Evolutionary conservation across 2,888 invertebrate species (phyloP), one percentile per base, ranked within the genome.

Genomic region (Drosophila mimetica): DNA sequence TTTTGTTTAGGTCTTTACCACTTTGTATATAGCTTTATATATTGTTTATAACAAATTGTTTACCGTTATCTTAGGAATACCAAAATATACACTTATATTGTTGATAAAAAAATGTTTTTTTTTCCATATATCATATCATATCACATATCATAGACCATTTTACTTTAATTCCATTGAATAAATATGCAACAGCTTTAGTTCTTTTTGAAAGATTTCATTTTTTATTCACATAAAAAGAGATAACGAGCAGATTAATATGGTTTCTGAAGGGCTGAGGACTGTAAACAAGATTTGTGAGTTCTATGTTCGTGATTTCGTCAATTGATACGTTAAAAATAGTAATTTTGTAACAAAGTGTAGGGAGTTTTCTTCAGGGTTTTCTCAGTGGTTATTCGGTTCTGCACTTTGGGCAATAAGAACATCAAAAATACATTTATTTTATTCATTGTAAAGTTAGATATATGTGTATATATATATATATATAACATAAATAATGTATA

Each of bases 381-480:
- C 34, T 58, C 34, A 59, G 16, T 44, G 14, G 41, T 16, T 58
- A 61, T 5, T 18, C 46, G 46, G 46, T 18, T 61, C 36, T 66
- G 65, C 66, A 50, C 50, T 52, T 53, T 36, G 53, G 65, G 61
- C 73, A 79, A 76, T 76, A 74, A 66, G 59, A 65, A 77, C 78
- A 78, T 78, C 65, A 75, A 81, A 66, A 78, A 79, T 81, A 81
- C 81, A 81, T 80, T 69, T 41, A 69, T 25, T 63, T 44, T 65
- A 66, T 50, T 67, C 55, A 50, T 66, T 54, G 53, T 65, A 66
- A 65, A 66, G 41, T 52, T 52, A 46, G 32, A 64, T 64, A 44
- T 48, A 41, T 47, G 28, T 48, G 28, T 48, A 8, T 52, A 50
- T 64, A 48, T 64, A 36, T 64, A 36, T 63, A 63, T 64, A 60